phyloP scores from a whole-genome alignment of 2,113 vertebrate species.

The Globicephala melas region DNA sequence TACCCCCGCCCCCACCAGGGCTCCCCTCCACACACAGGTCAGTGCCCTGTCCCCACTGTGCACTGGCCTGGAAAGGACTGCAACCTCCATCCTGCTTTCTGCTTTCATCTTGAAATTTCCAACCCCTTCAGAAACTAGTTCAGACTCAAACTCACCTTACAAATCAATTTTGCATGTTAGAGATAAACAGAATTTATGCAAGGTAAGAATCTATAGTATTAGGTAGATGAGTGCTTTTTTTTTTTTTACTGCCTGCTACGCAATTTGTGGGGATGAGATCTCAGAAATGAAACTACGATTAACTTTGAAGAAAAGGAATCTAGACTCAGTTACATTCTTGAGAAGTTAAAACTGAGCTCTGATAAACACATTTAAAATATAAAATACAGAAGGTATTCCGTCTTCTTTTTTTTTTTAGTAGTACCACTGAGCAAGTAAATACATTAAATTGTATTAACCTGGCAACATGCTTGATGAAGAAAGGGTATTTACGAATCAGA shows the following conservation, averaged over 20 bases:
- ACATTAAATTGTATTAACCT: neutral
- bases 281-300: neutral
- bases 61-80: fast-evolving
- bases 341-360: neutral
- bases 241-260: neutral
- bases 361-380: neutral
- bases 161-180: neutral
- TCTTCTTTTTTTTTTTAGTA: neutral
- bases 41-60: fast-evolving
- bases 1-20: fast-evolving
- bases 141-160: neutral
- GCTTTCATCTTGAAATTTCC: neutral
- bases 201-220: neutral
- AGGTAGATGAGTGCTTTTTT: neutral
- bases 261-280: neutral
- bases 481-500: neutral
- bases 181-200: neutral
- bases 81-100: fast-evolving
- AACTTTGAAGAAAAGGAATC: neutral
- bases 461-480: neutral
- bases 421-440: neutral
- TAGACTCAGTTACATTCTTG: neutral
- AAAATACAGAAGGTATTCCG: neutral
- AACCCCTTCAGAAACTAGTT: neutral
- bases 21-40: fast-evolving